A percentile compares a stretch with the other conserved stretches of the same genome.
phyloP scores from a whole-genome alignment of 2,797 vertebrate genomes.

The Periophthalmus magnuspinnatus region DNA sequence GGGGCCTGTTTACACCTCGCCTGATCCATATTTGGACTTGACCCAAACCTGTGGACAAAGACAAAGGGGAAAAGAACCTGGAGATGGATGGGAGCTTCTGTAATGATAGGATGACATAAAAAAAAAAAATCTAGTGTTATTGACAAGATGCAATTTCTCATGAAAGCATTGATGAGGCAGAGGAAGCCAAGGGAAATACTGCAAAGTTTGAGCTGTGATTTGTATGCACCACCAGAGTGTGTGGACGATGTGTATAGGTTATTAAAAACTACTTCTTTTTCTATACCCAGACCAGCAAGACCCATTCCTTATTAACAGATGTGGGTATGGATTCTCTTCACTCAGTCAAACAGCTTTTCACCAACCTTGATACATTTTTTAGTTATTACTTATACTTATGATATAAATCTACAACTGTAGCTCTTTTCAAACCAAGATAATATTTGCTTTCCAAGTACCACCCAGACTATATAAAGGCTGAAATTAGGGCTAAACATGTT shows the following conservation, averaged over 20 bases:
- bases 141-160: conserved; percentile 52
- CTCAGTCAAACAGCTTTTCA: background rate
- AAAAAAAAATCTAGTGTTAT: conserved; percentile 64
- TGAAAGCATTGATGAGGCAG: conserved; percentile 50
- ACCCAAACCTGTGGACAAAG: conserved; percentile 51
- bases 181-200: conserved; percentile 58
- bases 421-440: no score
- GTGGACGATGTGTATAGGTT: conserved; percentile 44
- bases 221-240: conserved; percentile 46
- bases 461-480: no score
- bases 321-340: background rate
- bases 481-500: no score
- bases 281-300: conserved; percentile 19
- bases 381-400: no score
- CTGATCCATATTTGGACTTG: conserved; percentile 69
- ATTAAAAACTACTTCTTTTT: conserved; percentile 43
- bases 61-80: conserved; percentile 34
- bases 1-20: conserved; percentile 60
- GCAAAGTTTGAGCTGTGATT: conserved; percentile 42
- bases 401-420: no score
- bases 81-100: conserved; percentile 50
- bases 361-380: background rate
- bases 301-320: background rate
- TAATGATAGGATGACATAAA: conserved; percentile 57
- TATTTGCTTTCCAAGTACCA: no score